Evolutionary conservation across 2,113 vertebrate species (phyloP), one percentile per base, ranked within the genome.

Genomic region (Miniopterus natalensis): DNA sequence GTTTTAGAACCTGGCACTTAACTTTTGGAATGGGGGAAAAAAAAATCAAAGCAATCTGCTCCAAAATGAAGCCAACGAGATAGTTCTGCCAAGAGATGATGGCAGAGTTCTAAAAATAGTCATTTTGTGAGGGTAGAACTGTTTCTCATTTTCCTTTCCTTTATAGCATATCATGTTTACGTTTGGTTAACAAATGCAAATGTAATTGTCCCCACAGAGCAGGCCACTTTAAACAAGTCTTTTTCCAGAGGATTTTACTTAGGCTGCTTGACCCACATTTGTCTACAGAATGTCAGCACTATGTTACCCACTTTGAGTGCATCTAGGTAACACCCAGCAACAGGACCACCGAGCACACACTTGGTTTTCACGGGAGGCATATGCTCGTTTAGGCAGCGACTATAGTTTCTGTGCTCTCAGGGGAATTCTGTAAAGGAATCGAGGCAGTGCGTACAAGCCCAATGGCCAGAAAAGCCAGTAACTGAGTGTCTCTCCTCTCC

Each of bases 11-110:
- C 96, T 97, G 93, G 92, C 89, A 96, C 27, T 66, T 88, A 93
- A 21, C 77, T 86, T 97, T 93, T 84, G 77, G 83, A 95, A 88
- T 90, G 8, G 68, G 45, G 75, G 17, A 10, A 53, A 23, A 70
- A 70, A 55, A 42, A 49, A 87, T 71, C 73, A 96, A 91, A 96
- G 93, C 91, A 98, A 96, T 97, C 96, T 94, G 93, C 80, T 96
- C 36, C n/a, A 66, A 87, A 95, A 92, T 84, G 87, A 95, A 95
- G 92, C 92, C 95, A 97, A 92, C 65, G 73, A 83, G 45, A 42
- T 70, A 80, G 65, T 87, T 96, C 77, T 98, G 93, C 93, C 90
- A 97, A 95, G 77, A 77, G 66, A 87, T 90, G 90, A 94, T 92
- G 84, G 21, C 59, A 89, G 29, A 88, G 47, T 87, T 91, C 89